These are phyloP conservation scores for Mythimna ferrago DNA, from an alignment of 2,888 invertebrate species.

Conservation along the genomic window DNA sequence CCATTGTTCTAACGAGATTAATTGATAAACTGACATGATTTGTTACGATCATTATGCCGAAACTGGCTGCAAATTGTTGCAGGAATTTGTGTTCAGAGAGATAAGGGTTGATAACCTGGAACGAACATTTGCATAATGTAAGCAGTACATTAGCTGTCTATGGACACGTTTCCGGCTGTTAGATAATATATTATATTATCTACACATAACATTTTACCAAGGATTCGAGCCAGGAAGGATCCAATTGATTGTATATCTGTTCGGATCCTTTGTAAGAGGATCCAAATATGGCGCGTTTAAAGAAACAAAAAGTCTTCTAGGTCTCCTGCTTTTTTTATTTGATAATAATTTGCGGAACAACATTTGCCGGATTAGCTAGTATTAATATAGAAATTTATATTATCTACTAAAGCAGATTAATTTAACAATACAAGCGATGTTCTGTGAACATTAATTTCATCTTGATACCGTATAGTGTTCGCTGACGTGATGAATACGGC, in stretches of 20 bases:
- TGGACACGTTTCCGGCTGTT: not conserved
- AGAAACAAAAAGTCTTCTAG: no score
- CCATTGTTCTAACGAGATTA: slow-evolving; percentile 47
- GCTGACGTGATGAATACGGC: slow-evolving; percentile 28
- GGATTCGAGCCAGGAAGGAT: no score
- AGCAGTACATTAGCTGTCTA: not conserved
- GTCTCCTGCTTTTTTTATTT: no score
- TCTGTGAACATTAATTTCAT: slow-evolving; percentile 8
- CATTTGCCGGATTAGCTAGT: no score
- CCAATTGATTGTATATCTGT: not conserved
- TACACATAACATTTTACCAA: not conserved
- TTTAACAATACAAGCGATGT: not conserved
- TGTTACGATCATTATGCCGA: slow-evolving; percentile 39
- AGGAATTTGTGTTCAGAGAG: slow-evolving; percentile 34
- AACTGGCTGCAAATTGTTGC: slow-evolving; percentile 32
- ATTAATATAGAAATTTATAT: no score
- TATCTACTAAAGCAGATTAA: not conserved
- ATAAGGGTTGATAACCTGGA: slow-evolving; percentile 15
- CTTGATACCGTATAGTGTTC: slow-evolving; percentile 16
- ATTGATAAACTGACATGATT: slow-evolving; percentile 56
- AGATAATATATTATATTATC: no score
- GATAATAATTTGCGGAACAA: no score
- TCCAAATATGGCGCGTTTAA: no score
- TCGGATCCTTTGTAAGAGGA: no score
- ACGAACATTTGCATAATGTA: slow-evolving; percentile 22